Evolutionary conservation across 2,888 invertebrate species (phyloP).

Genomic region (Strigamia transsilvanica): DNA sequence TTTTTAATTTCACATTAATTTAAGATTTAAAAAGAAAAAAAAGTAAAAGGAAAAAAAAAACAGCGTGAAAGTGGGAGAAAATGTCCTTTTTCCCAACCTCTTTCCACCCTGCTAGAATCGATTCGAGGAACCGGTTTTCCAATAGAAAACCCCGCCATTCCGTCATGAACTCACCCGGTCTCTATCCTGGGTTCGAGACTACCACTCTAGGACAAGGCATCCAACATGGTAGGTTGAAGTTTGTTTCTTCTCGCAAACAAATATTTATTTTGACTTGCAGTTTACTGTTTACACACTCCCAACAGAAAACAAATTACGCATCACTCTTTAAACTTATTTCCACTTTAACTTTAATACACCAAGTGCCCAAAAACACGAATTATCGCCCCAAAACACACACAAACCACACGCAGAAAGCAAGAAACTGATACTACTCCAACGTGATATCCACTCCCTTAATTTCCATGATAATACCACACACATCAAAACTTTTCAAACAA

Average conservation of each 20-base stretch:
- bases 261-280: slow-evolving; percentile 29
- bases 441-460: not conserved
- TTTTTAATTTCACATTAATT: slow-evolving; percentile 2
- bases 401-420: too few relatives aligned
- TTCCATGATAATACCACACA: not conserved
- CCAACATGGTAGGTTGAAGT: slow-evolving; percentile 27
- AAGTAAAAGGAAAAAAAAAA: not conserved
- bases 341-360: not conserved
- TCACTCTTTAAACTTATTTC: not conserved
- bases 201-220: slow-evolving; percentile 11
- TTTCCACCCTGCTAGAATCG: not conserved
- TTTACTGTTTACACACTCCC: not conserved
- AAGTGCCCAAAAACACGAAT: too few relatives aligned
- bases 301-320: not conserved
- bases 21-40: not conserved
- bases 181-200: not conserved
- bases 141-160: not conserved
- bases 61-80: not conserved
- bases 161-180: not conserved
- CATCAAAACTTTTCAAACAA: not conserved
- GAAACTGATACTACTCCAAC: not conserved
- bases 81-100: too few relatives aligned
- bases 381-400: too few relatives aligned
- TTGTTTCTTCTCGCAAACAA: slow-evolving; percentile 28
- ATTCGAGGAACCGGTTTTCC: not conserved